Evolutionary conservation across 2,113 vertebrate species (phyloP).

Genomic region (Nerophis ophidion): DNA sequence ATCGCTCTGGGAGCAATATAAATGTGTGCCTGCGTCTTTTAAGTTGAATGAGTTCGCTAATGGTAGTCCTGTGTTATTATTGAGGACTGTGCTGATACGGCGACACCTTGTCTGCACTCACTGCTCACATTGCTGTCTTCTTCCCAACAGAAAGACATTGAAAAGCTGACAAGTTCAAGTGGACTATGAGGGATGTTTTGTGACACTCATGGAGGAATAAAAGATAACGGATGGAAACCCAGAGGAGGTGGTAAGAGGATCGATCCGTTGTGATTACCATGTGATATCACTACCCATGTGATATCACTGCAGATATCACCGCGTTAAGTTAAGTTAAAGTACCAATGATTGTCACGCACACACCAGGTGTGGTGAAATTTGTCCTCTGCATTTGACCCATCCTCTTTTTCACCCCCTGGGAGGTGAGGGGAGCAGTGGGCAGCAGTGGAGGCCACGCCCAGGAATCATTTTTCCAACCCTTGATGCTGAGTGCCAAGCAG

Average conservation of each 20-base stretch:
- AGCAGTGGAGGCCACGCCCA: too few species aligned
- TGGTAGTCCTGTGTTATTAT: neutral
- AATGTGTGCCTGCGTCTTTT: neutral
- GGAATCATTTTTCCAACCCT: too few species aligned
- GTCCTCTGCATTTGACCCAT: too few species aligned
- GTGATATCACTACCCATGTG: conserved; percentile 32
- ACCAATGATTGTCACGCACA: too few species aligned
- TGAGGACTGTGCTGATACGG: neutral
- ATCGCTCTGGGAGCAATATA: too few species aligned
- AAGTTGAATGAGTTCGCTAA: neutral
- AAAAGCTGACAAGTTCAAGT: neutral
- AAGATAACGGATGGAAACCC: conserved; percentile 43
- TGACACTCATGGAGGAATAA: conserved; percentile 25
- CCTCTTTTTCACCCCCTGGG: too few species aligned
- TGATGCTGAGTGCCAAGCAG: too few species aligned
- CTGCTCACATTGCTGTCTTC: neutral
- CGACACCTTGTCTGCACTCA: neutral
- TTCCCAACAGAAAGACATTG: neutral
- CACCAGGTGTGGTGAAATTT: too few species aligned
- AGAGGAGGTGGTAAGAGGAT: conserved; percentile 45
- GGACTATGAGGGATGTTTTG: neutral
- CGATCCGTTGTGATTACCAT: conserved; percentile 34
- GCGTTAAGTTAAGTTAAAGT: too few species aligned
- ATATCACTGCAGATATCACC: too few species aligned
- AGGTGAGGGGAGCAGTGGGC: too few species aligned